A percentile compares a stretch with the other conserved stretches of the same genome.
These are phyloP conservation scores for Hypanus sabinus DNA, from an alignment of 2,113 vertebrate genomes.

Conservation along the genomic window DNA sequence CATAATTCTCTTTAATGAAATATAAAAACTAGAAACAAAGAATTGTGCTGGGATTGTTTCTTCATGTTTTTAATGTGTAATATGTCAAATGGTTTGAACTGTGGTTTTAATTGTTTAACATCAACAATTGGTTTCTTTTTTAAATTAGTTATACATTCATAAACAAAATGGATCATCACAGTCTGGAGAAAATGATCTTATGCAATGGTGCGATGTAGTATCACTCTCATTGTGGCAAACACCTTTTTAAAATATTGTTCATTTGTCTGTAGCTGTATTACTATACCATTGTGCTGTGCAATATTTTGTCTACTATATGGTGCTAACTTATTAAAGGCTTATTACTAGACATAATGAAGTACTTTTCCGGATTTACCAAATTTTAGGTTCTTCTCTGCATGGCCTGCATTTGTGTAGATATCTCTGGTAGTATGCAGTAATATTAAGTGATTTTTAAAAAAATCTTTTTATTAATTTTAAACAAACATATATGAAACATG, in stretches of 20 bases:
- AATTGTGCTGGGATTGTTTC: background rate
- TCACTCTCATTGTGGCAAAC: background rate
- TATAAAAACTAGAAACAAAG: background rate
- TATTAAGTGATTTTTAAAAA: no score
- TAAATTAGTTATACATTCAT: background rate
- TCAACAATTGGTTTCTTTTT: background rate
- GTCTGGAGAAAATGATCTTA: background rate
- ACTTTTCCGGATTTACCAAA: no score
- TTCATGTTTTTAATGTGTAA: background rate
- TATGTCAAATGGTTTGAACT: background rate
- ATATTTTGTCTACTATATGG: no score
- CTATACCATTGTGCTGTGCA: background rate
- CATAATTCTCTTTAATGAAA: background rate
- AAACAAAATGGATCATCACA: no score
- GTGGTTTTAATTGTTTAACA: no score
- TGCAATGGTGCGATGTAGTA: background rate
- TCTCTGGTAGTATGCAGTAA: no score
- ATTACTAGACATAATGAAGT: no score
- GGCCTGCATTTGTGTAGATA: no score
- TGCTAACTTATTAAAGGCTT: no score
- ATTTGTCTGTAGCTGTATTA: background rate
- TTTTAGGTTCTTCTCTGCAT: no score
- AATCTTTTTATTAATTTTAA: no score
- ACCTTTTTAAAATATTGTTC: background rate
- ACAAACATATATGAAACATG: no score